Base-by-base conservation (phyloP, 2,113 vertebrate species). In the Irena cyanogastra region DNA sequence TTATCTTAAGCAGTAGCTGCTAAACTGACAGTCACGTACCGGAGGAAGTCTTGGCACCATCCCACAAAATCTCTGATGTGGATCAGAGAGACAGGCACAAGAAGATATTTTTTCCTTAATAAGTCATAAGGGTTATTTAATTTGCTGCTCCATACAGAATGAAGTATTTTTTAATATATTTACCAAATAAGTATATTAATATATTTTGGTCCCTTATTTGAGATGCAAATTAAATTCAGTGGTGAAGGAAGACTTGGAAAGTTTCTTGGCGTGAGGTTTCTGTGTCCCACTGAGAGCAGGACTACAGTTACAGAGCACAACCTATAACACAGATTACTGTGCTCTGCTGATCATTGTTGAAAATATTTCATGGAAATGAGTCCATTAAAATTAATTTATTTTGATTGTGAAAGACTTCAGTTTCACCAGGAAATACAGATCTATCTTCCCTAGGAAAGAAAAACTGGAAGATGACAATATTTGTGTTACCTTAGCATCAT, bases 151-250 rank as follows among this genome's bases (percentile, higher is more conserved):
- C 39, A 53, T 68, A 74, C 17, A 91, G 33, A 92, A 68, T 41
- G 11, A 44, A 71, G 28, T 53, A 19, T 33, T 26, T 31, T 75
- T 10, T n/a, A 14, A 47, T 47, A 39, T 44, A 64, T 28, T 42
- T 50, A 52, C 18, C 4, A 35, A 68, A 69, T 72, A 41, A 53
- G 21, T 84, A 27, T 42, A 21, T 12, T 10, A 31, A 33, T 77
- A 26, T 44, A 23, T 85, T 81, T 94, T 54, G 4, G 12, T 82
- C n/a, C 41, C 35, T 78, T 85, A 72, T 27, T 61, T 90, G 44
- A 87, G 35, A 35, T 95, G 42, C 75, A 93, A 94, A 95, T 95
- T 83, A 77, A 92, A 94, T 85, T 95, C 64, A 87, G 5, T 22
- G 42, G 28, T 72, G 64, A 52, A 33, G 61, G 74, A 89, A 64